Conservation (phyloP, 2,888 invertebrate species). For the Eristalis tenax region DNA sequence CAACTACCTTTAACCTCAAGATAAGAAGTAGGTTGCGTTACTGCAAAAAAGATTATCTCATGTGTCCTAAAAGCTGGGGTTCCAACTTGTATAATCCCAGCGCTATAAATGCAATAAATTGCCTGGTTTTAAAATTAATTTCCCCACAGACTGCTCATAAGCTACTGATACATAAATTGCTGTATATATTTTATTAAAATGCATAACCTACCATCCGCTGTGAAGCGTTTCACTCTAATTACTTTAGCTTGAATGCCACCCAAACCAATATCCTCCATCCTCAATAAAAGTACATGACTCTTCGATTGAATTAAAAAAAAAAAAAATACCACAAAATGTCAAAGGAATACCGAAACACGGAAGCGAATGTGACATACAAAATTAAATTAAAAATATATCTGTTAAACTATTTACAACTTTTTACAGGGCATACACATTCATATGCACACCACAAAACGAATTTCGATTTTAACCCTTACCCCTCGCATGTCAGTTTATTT, state of each 20-base stretch:
- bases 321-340: conserved; percentile 59
- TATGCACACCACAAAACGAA: not conserved
- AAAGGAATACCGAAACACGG: conserved; percentile 37
- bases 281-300: conserved; percentile 8
- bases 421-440: too few species aligned
- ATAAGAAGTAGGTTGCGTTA: too few species aligned
- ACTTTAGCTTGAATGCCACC: not conserved
- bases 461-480: not conserved
- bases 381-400: not conserved
- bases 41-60: too few species aligned
- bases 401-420: not conserved
- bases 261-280: not conserved
- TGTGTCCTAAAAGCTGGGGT: too few species aligned
- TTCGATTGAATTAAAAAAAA: conserved; percentile 18
- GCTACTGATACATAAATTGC: conserved; percentile 5
- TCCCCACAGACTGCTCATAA: conserved; percentile 44
- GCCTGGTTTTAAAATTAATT: conserved; percentile 42
- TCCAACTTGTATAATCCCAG: too few species aligned
- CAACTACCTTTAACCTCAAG: too few species aligned
- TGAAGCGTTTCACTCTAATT: conserved; percentile 22
- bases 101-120: not conserved
- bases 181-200: conserved; percentile 42
- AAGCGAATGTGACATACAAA: not conserved
- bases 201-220: conserved; percentile 40
- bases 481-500: not conserved